Base-by-base conservation (phyloP, 35 echinoderm and acorn worm genomes). In the Apostichopus parvimensis region DNA sequence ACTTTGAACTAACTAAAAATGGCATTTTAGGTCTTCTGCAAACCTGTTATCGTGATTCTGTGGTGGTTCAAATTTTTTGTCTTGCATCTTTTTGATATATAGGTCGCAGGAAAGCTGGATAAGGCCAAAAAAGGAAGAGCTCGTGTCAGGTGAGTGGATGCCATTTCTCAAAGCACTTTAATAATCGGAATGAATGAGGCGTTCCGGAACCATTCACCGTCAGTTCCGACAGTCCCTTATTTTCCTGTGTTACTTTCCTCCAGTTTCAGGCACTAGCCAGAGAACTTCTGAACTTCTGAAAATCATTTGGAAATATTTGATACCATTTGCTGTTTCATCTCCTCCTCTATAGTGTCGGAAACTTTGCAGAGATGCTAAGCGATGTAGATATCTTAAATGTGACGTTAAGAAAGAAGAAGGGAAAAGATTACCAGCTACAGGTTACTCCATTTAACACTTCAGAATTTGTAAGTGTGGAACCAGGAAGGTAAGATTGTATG, bases 81-180 rank as follows among this genome's bases (percentile, higher is more conserved):
- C 8, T 66, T 79, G 8, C 1, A 8, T 83, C 73, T 76, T 9
- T 92, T 70, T 95, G 13, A 23, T 79, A 23, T 79, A 65, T 54
- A 95, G 94, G 94, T 87, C 9, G 80, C 78, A 24, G 88, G 87
- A 81, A 78, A 95, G 59, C 77, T 95, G 26, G 71, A 84, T 34
- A 95, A 95, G 59, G 85, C 94, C 5, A 15, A 61, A 6, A 93
- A 93, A 87, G 94, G 94, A 25, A 79, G 80, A 45, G 92, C 92
- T 82, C 88, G 55, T 20, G 54, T 95, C 80, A 95, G 94, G 94
- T 95, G 93, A 76, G 34, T 45, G 1, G 34, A 45, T 45, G 34
- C 34, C 34, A 4, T 45, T 45, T 45, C 34, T 45, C 34, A 45
- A 4, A 45, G 34, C 34, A 45, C 34, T 45, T 45, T 45, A 45